A percentile compares a stretch with the other conserved stretches of the same genome.
These are phyloP conservation scores for Phoxinus dragarum DNA, from an alignment of 2,797 vertebrate genomes.

Conservation along the genomic window DNA sequence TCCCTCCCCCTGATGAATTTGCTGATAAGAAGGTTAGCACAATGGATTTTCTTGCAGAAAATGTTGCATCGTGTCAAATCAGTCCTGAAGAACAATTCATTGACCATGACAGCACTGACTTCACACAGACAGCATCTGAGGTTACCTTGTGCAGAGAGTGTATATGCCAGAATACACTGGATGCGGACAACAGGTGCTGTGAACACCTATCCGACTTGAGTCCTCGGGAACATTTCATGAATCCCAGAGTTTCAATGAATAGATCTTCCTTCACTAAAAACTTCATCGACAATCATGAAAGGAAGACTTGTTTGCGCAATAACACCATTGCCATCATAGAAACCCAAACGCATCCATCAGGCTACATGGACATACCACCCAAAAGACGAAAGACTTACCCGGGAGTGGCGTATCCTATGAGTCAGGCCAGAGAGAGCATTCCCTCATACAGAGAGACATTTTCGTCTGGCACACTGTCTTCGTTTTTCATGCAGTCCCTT, in stretches of 20 bases:
- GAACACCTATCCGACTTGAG: constrained; percentile 65
- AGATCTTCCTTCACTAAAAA: constrained; percentile 71
- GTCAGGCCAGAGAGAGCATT: constrained; percentile 63
- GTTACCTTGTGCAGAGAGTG: constrained; percentile 52
- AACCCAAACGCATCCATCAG: constrained; percentile 58
- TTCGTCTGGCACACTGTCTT: constrained; percentile 72
- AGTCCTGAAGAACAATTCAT: constrained; percentile 56
- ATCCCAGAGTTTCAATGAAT: constrained; percentile 68
- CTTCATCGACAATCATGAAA: constrained; percentile 66
- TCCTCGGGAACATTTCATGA: constrained; percentile 61
- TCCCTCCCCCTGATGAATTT: constrained; percentile 77
- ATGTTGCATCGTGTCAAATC: constrained; percentile 65
- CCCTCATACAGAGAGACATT: constrained; percentile 71
- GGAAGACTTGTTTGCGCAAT: constrained; percentile 69
- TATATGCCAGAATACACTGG: constrained; percentile 55
- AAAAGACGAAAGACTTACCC: constrained; percentile 82
- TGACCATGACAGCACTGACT: constrained; percentile 32
- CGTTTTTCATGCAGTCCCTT: constrained; percentile 71
- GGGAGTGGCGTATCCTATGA: constrained; percentile 54
- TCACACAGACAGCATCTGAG: background rate
- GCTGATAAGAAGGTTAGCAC: constrained; percentile 67
- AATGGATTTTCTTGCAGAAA: constrained; percentile 68
- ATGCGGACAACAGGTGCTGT: constrained; percentile 60
- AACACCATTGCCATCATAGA: constrained; percentile 71
- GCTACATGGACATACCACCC: constrained; percentile 57